Conservation (phyloP, 1,140 invertebrate genomes). For the Lepidurus apus region DNA sequence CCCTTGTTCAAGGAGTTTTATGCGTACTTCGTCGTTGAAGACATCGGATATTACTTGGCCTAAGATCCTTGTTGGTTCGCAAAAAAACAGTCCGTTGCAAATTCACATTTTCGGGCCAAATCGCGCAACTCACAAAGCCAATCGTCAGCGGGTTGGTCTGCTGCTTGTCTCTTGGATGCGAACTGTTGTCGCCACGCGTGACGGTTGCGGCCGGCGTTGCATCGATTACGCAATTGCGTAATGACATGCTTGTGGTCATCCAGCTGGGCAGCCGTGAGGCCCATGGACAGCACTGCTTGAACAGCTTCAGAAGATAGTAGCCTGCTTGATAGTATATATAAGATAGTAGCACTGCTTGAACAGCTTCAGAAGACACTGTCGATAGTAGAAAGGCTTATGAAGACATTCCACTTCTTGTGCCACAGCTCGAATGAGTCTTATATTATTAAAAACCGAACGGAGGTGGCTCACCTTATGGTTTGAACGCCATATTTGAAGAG, state of each 20-base stretch:
- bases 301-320: not conserved
- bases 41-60: slow-evolving; percentile 19
- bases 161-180: not conserved
- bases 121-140: slow-evolving; percentile 27
- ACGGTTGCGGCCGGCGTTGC: slow-evolving; percentile 17
- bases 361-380: not conserved
- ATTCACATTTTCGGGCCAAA: slow-evolving; percentile 10
- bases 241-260: not conserved
- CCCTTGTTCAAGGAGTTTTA: slow-evolving; percentile 22
- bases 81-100: slow-evolving; percentile 17
- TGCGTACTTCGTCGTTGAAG: not conserved
- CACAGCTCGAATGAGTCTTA: slow-evolving; percentile 15
- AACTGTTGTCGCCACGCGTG: slow-evolving; percentile 25
- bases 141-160: not conserved
- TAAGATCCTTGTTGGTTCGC: not conserved
- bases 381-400: not conserved
- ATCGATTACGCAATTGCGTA: slow-evolving; percentile 1
- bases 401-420: not conserved
- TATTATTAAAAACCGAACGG: not conserved
- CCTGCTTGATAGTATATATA: too few species aligned
- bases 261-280: not conserved
- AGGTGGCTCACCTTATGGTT: not conserved
- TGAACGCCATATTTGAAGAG: not conserved
- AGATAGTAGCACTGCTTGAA: slow-evolving; percentile 15
- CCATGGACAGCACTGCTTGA: slow-evolving; percentile 10